These are phyloP conservation scores for Pandemis cinnamomeana DNA, from an alignment of 2,888 invertebrate genomes.

Conservation along the genomic window DNA sequence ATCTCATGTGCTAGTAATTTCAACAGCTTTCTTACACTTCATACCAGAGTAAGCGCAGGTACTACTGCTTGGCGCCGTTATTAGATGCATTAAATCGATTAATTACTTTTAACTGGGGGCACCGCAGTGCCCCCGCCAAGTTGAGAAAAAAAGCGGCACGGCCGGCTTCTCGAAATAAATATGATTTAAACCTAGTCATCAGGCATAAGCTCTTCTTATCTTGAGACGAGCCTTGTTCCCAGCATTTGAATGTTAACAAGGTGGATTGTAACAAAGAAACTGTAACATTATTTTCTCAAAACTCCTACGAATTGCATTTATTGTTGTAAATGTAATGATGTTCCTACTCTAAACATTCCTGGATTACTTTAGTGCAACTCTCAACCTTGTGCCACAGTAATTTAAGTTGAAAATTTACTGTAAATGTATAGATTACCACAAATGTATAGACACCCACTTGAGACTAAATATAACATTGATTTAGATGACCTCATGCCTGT, in stretches of 20 bases:
- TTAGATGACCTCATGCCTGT: constrained; percentile 31
- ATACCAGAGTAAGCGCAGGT: too few species aligned
- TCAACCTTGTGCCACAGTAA: not conserved
- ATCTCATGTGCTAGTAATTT: too few species aligned
- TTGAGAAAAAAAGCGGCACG: too few species aligned
- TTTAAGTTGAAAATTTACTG: constrained; percentile 15
- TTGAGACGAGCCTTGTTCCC: too few species aligned
- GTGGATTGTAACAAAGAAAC: not conserved
- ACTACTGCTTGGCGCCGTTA: too few species aligned
- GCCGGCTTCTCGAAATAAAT: too few species aligned
- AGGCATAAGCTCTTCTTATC: too few species aligned
- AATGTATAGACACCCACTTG: constrained; percentile 34
- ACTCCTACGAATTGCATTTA: not conserved
- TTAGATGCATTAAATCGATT: too few species aligned
- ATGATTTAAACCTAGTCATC: too few species aligned
- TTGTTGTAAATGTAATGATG: constrained; percentile 26
- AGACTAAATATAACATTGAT: constrained; percentile 40
- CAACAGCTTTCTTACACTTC: too few species aligned
- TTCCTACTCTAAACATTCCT: constrained; percentile 16
- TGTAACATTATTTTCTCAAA: not conserved
- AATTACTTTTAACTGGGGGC: too few species aligned
- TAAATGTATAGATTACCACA: not conserved
- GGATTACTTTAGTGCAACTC: not conserved
- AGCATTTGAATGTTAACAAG: not conserved
- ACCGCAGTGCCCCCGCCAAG: too few species aligned